Evolutionary conservation across 2,888 invertebrate species (phyloP).

Genomic region (Oscheius onirici): DNA sequence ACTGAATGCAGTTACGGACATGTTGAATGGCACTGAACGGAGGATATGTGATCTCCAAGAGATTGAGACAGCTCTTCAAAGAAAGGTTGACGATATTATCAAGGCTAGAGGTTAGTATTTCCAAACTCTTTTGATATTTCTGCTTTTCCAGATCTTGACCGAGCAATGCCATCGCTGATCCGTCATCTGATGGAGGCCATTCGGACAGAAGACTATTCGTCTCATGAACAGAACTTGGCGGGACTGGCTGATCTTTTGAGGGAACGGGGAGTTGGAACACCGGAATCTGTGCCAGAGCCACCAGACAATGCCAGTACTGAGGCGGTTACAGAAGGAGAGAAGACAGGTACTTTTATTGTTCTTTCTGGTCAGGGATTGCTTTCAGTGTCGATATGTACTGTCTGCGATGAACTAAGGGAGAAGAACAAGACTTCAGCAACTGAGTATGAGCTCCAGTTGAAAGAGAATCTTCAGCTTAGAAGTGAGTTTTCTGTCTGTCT

Average conservation of each 20-base stretch:
- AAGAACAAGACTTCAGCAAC: slow-evolving; percentile 10
- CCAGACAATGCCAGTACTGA: background rate
- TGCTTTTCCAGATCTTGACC: background rate
- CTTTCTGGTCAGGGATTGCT: too few relatives aligned
- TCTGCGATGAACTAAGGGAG: background rate
- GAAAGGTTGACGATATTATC: slow-evolving; percentile 10
- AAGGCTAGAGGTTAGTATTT: slow-evolving; percentile 5
- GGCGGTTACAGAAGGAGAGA: background rate
- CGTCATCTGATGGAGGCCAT: slow-evolving; percentile 28
- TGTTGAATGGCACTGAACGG: background rate
- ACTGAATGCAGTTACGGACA: background rate
- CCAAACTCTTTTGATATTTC: background rate
- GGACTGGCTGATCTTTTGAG: slow-evolving; percentile 15
- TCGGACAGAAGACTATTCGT: slow-evolving; percentile 12
- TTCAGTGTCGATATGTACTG: background rate
- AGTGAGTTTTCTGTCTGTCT: background rate
- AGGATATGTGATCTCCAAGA: slow-evolving; percentile 7
- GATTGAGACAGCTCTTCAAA: background rate
- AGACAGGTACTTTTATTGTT: background rate
- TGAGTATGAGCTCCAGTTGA: slow-evolving; percentile 36
- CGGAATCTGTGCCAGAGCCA: slow-evolving; percentile 30
- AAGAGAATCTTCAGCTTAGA: slow-evolving; percentile 47
- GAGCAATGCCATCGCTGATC: slow-evolving; percentile 18
- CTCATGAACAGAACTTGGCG: slow-evolving; percentile 22
- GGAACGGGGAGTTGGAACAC: slow-evolving; percentile 29